Conservation (phyloP, 2,113 vertebrate genomes). For the Coregonus clupeaformis region DNA sequence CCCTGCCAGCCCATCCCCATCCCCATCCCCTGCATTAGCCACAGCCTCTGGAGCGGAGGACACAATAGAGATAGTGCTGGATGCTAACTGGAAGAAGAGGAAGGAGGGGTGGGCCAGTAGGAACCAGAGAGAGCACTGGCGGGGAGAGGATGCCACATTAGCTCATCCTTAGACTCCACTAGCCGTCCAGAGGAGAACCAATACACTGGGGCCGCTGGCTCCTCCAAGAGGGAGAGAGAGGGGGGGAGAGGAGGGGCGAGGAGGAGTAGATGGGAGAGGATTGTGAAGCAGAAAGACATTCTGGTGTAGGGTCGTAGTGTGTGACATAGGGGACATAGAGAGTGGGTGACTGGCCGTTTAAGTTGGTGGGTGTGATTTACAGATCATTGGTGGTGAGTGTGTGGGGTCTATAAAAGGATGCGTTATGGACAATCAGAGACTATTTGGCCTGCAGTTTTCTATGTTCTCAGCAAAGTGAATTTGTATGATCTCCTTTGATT, state of each 20-base stretch:
- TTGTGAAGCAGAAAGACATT: slow-evolving; percentile 11
- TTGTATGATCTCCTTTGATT: no score
- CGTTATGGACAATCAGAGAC: no score
- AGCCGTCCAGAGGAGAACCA: slow-evolving; percentile 38
- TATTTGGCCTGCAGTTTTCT: no score
- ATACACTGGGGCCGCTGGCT: slow-evolving; percentile 25
- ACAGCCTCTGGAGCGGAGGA: slow-evolving; percentile 11
- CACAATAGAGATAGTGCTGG: slow-evolving; percentile 26
- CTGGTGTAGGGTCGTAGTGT: no score
- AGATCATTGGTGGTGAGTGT: no score
- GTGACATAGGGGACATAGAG: slow-evolving; percentile 14
- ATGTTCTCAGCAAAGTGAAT: no score
- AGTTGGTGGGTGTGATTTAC: no score
- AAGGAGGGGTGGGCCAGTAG: background rate
- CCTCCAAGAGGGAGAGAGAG: slow-evolving; percentile 3
- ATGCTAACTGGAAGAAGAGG: slow-evolving; percentile 49
- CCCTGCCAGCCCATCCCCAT: slow-evolving; percentile 1
- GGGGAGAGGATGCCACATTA: slow-evolving; percentile 51
- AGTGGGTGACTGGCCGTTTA: slow-evolving; percentile 4
- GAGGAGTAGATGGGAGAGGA: slow-evolving; percentile 8
- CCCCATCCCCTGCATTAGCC: slow-evolving; percentile 24
- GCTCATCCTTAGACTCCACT: slow-evolving; percentile 53
- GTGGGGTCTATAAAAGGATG: no score
- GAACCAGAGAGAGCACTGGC: slow-evolving; percentile 5
- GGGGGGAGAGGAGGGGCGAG: background rate